phyloP scores from a whole-genome alignment of 1,140 invertebrate species.

The Sitophilus oryzae region DNA sequence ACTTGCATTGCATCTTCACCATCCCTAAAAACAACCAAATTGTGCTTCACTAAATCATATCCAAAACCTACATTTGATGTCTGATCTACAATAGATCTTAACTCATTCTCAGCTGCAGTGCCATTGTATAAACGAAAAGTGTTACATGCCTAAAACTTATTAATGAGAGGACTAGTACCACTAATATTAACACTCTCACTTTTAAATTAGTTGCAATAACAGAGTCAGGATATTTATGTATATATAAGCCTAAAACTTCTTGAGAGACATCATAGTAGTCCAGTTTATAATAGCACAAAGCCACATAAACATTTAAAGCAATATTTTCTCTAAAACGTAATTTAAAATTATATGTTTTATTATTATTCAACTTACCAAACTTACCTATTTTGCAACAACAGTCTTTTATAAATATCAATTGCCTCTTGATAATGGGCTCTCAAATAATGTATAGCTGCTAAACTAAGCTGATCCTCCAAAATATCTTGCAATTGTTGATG shows the following conservation, averaged over 20 bases:
- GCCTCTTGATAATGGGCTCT: constrained; percentile 96
- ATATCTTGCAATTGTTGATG: constrained; percentile 81
- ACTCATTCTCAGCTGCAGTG: constrained; percentile 82
- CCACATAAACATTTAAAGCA: constrained; percentile 95
- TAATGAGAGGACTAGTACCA: neutral
- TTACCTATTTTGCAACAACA: constrained; percentile 85
- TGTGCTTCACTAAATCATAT: constrained; percentile 90
- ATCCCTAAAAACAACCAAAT: constrained; percentile 90
- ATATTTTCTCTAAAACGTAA: constrained; percentile 71
- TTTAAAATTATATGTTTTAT: neutral
- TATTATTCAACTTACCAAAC: neutral
- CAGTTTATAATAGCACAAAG: constrained; percentile 95
- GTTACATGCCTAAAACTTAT: constrained; percentile 39
- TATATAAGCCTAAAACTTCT: constrained; percentile 90
- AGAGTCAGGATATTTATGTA: constrained; percentile 88
- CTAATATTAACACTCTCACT: constrained; percentile 46
- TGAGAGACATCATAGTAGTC: constrained; percentile 90
- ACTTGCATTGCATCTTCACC: constrained; percentile 88
- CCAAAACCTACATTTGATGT: constrained; percentile 80
- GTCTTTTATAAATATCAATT: constrained; percentile 96
- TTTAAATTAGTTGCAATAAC: constrained; percentile 94
- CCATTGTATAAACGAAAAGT: constrained; percentile 81
- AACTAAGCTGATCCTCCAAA: constrained; percentile 89
- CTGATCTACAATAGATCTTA: constrained; percentile 73
- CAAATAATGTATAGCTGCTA: constrained; percentile 95